Conservation (phyloP, 2,113 vertebrate genomes). For the human (Homo sapiens) region DNA sequence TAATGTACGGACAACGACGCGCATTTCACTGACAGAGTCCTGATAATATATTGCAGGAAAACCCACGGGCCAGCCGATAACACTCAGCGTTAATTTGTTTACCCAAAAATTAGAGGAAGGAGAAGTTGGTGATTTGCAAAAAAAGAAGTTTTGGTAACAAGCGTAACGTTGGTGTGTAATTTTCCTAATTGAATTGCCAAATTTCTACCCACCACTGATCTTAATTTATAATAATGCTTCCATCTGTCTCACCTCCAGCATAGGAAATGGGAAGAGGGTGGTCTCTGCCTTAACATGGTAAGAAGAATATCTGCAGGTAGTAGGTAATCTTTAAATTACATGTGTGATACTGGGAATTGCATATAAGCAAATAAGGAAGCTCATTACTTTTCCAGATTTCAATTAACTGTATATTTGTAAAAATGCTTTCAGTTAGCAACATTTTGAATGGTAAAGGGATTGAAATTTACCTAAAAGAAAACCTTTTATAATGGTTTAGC, state of each 20-base stretch:
- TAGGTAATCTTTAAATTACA: neutral
- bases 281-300: neutral
- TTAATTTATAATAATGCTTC: neutral
- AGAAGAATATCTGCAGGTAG: neutral
- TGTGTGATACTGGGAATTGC: neutral
- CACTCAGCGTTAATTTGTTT: conserved; percentile 10
- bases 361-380: neutral
- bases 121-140: conserved; percentile 2
- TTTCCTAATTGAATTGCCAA: neutral
- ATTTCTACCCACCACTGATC: neutral
- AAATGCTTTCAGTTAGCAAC: neutral
- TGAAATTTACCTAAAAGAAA: neutral
- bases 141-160: neutral
- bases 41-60: neutral
- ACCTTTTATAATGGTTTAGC: neutral
- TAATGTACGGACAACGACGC: neutral
- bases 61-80: neutral
- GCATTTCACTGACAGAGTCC: conserved; percentile 31
- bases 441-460: neutral
- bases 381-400: neutral
- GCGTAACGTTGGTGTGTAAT: neutral
- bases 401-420: neutral
- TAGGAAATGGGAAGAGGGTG: neutral
- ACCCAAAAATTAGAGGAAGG: conserved; percentile 20
- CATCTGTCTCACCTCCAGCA: neutral